These are phyloP conservation scores for Brachionus asplanchnoidis DNA, from an alignment of 1,140 invertebrate genomes.

Conservation along the genomic window DNA sequence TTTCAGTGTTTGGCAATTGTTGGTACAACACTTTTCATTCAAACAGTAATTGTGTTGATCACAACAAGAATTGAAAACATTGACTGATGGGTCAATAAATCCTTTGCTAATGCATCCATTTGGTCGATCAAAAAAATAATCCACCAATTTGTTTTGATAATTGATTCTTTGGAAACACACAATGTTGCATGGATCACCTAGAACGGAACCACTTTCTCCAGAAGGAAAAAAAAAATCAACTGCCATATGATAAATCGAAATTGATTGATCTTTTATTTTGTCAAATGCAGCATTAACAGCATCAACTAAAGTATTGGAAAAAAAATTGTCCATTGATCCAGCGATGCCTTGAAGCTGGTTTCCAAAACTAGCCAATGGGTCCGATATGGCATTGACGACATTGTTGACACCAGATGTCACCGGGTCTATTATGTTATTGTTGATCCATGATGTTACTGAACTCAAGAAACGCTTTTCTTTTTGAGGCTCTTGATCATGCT, in stretches of 20 bases:
- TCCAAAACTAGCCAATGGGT: constrained; percentile 33
- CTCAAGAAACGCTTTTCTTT: constrained; percentile 18
- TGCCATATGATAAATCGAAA: constrained; percentile 15
- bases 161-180: constrained; percentile 35
- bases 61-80: constrained; percentile 25
- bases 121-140: constrained; percentile 39
- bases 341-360: neutral
- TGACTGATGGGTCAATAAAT: constrained; percentile 3
- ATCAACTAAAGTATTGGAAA: neutral
- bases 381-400: neutral
- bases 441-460: constrained; percentile 29
- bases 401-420: constrained; percentile 1
- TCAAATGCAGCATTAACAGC: constrained; percentile 30
- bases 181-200: constrained; percentile 8
- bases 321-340: constrained; percentile 34
- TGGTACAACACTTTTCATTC: constrained; percentile 27
- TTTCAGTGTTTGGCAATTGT: constrained; percentile 25
- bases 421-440: constrained; percentile 21
- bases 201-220: neutral
- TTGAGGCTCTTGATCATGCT: neutral
- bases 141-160: constrained; percentile 15
- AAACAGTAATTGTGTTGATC: constrained; percentile 33
- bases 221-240: neutral
- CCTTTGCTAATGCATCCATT: constrained; percentile 39
- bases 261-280: constrained; percentile 8